Evolutionary conservation across 2,113 vertebrate genomes (phyloP), one percentile per base, ranked within the genome.

Genomic region (Sinocyclocheilus grahami): DNA sequence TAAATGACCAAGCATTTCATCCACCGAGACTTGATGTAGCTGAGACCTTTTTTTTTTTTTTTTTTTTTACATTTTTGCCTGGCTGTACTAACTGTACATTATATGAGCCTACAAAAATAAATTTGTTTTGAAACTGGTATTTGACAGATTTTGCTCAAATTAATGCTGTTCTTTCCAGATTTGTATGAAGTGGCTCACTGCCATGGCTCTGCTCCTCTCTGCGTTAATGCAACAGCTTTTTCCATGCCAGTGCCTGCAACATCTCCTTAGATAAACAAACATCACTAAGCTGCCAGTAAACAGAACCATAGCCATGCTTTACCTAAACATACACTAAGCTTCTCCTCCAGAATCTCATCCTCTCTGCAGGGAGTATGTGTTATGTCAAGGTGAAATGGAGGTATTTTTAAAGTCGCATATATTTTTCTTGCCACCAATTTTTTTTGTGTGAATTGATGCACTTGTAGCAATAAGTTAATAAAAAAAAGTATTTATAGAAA

Each of bases 221-320:
- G 10, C 27, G 5, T 24, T 80, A 62, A 86, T 55, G 33, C 48
- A 65, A 30, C 71, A 9, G 53, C 33, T 33, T 69, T 78, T 74
- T 18, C 4, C 37, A 58, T 78, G 76, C 75, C 74, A 83, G 55
- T 48, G 30, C 27, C 48, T 78, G 71, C 75, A 80, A 82, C 82
- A 79, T 85, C 67, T 53, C 63, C 62, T 85, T 60, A 46, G 30
- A 85, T 83, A 86, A 90, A 90, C 83, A 88, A 88, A 81, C 85
- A 85, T 4, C 24, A 27, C 72, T 78, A 87, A 88, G 83, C 33
- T 75, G 75, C 76, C 62, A 33, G 53, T 87, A 87, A 88, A 84
- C 78, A 67, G 55, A 39, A 75, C 78, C 85, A 82, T 39, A 65
- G 62, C 67, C 42, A 33, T 82, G 62, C 78, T 69, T 78, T 82